These are phyloP conservation scores for Typhlomys cinereus DNA, from an alignment of 2,113 vertebrate genomes.

Conservation along the genomic window DNA sequence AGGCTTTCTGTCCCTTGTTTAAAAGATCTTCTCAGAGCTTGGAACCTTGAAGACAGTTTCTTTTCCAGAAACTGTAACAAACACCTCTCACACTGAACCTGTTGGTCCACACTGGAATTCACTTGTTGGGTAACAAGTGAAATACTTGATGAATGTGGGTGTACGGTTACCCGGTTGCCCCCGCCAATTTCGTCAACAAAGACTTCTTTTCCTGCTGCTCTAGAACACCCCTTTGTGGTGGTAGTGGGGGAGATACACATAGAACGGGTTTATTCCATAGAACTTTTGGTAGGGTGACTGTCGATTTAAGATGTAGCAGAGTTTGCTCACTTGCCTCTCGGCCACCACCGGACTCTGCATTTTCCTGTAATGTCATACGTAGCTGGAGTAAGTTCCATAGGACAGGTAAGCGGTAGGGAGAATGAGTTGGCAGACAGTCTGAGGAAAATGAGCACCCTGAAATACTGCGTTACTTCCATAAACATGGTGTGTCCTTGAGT, in stretches of 20 bases:
- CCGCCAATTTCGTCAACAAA: neutral
- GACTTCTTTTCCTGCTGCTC: neutral
- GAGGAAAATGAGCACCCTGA: no score
- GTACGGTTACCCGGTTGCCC: neutral
- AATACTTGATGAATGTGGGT: no score
- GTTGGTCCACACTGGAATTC: neutral
- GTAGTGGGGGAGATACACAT: no score
- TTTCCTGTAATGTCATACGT: no score
- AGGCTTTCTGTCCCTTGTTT: neutral
- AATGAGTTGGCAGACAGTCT: no score
- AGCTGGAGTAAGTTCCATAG: no score
- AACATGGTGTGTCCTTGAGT: neutral
- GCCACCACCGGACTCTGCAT: no score
- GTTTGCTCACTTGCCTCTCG: no score
- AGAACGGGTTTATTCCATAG: neutral
- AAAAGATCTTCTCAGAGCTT: neutral
- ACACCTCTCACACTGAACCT: neutral
- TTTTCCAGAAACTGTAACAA: neutral
- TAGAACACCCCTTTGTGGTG: no score
- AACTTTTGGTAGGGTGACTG: neutral
- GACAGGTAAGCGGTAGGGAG: no score
- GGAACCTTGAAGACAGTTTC: neutral
- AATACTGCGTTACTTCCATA: neutral
- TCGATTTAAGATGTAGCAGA: neutral
- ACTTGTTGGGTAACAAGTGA: neutral